A percentile compares a stretch with the other conserved stretches of the same genome.
These are phyloP conservation scores for Chelon labrosus DNA, from an alignment of 2,797 vertebrate species.

Conservation along the genomic window DNA sequence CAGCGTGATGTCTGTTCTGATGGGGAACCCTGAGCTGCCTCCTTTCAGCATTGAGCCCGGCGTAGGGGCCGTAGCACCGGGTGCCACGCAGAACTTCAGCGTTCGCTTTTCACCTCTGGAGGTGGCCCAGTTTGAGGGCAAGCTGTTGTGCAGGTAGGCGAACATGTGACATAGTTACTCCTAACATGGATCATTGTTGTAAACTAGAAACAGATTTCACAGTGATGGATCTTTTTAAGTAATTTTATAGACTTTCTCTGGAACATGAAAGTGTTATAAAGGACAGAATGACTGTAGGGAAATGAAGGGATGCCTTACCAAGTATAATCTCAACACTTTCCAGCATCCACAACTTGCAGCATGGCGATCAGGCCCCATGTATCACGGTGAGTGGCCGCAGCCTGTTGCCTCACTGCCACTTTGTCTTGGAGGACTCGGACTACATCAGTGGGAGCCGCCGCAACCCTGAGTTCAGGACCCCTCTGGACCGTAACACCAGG, in stretches of 20 bases:
- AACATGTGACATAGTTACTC: not conserved
- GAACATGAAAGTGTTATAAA: too few species aligned
- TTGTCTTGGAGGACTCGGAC: slow-evolving; percentile 88
- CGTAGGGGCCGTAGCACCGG: slow-evolving; percentile 78
- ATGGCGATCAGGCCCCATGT: slow-evolving; percentile 61
- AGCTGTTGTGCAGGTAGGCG: slow-evolving; percentile 89
- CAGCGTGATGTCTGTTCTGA: slow-evolving; percentile 56
- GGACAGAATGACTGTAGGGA: too few species aligned
- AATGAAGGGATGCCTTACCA: too few species aligned
- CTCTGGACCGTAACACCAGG: slow-evolving; percentile 80
- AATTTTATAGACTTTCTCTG: too few species aligned
- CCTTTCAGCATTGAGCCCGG: slow-evolving; percentile 87
- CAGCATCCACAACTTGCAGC: slow-evolving; percentile 89
- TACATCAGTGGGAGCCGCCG: slow-evolving; percentile 77
- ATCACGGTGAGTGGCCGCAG: slow-evolving; percentile 84
- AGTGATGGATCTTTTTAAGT: too few species aligned
- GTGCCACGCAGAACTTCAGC: slow-evolving; percentile 80
- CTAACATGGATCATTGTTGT: too few species aligned
- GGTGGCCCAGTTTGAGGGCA: slow-evolving; percentile 83
- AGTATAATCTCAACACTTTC: not conserved
- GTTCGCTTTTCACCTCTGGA: slow-evolving; percentile 87
- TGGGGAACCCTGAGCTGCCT: not conserved
- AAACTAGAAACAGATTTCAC: not conserved
- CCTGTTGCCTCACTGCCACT: slow-evolving; percentile 83
- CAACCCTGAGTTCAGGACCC: slow-evolving; percentile 63